Conservation (phyloP, 2,113 vertebrate species). For the Cromileptes altivelis region DNA sequence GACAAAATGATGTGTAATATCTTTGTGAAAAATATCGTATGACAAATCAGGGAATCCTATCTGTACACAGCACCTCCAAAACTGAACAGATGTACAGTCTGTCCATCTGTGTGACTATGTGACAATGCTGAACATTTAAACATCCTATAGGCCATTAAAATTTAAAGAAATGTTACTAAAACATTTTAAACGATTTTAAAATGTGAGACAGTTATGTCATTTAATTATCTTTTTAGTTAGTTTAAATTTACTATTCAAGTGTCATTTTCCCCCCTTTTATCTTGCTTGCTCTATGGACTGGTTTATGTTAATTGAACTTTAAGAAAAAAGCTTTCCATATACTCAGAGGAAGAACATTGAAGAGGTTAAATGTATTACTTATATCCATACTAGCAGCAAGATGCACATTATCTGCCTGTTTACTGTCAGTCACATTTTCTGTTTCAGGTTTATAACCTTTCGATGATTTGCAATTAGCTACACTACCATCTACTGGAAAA, state of each 20-base stretch:
- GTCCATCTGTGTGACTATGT: neutral
- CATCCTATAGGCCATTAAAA: neutral
- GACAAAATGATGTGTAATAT: conserved; percentile 14
- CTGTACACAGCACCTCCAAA: neutral
- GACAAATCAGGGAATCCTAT: neutral
- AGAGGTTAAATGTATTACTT: conserved; percentile 2
- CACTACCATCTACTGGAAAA: neutral
- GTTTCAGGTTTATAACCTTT: neutral
- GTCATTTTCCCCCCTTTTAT: neutral
- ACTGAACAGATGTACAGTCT: neutral
- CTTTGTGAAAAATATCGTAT: neutral
- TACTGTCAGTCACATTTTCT: neutral
- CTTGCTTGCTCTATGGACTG: neutral
- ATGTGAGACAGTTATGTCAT: neutral
- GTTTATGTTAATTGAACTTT: neutral
- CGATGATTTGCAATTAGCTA: neutral
- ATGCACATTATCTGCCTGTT: neutral
- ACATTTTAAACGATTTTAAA: neutral
- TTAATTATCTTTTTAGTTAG: too few species aligned
- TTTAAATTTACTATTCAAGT: neutral
- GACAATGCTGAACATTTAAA: neutral
- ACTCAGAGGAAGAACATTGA: neutral
- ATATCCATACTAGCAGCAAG: neutral
- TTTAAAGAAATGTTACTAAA: neutral
- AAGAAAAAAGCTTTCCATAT: neutral